Evolutionary conservation across 2,797 vertebrate genomes (phyloP).

Genomic region (Pogoniulus pusillus): DNA sequence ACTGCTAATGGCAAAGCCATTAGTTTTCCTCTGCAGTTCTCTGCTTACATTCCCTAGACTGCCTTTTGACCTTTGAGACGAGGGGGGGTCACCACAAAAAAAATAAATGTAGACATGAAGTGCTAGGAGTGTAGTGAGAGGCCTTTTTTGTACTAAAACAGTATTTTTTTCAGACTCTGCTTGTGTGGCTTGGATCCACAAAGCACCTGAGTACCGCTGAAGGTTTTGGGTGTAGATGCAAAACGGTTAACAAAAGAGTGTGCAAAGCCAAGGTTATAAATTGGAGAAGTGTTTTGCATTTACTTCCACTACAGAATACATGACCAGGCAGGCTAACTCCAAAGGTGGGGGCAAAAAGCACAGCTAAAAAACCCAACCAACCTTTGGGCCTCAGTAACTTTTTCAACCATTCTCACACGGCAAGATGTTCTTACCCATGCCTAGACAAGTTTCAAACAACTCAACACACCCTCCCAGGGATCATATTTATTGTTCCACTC

Average conservation of each 20-base stretch:
- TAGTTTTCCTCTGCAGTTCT: neutral
- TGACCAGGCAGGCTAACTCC: neutral
- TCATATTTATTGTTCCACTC: neutral
- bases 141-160: neutral
- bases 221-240: neutral
- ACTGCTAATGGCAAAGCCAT: neutral
- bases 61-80: neutral
- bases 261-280: neutral
- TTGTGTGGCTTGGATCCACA: neutral
- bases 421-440: neutral
- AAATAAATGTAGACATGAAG: neutral
- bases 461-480: neutral
- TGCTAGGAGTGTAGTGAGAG: neutral
- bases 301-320: neutral
- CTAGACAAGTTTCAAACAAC: neutral
- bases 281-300: neutral
- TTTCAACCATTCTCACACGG: neutral
- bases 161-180: neutral
- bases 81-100: neutral
- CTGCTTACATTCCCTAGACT: neutral
- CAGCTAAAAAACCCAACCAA: neutral
- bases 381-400: neutral
- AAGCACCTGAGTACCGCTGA: neutral
- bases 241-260: rapidly evolving
- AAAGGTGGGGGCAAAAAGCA: neutral